Evolutionary conservation across 2,797 vertebrate genomes (phyloP), one percentile per base, ranked within the genome.

Genomic region (Myiotriccus ornatus): DNA sequence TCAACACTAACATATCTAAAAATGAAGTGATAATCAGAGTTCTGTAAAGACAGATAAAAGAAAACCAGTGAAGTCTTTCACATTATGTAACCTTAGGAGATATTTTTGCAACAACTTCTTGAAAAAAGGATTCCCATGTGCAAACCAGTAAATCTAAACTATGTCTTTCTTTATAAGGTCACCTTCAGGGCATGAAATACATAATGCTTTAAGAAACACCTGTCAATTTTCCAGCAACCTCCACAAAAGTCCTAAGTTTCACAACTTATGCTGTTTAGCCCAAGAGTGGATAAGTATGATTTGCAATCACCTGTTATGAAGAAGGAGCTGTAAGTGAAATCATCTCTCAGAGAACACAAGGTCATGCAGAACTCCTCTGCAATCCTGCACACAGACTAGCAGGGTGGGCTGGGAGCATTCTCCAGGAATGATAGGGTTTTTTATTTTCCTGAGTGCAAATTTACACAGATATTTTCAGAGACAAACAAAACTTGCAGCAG

Each of bases 321-420:
- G 80, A 84, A 60, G 43, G 68, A 95, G 89, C 90, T 93, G 85
- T 71, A 87, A 92, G 47, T 86, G 84, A 96, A 94, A 91, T 75
- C 70, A 93, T 89, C 73, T 69, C 84, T 86, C 90, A 88, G 46
- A 43, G 59, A 88, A 79, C 69, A 85, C 77, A 90, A n/a, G 62
- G 65, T 73, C 80, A 77, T 7, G 21, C 84, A 84, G 24, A 71
- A 89, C 73, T 74, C 87, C 88, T 89, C 56, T 59, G 68, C 92
- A 94, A 50, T 85, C 67, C 73, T 39, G 28, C 39, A 32, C 55
- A 60, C 4, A 43, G 50, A 44, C 35, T n/a, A 55, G 14, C 87
- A 90, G 76, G 81, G 89, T 81, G 56, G 93, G 92, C 73, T 71
- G 34, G 49, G 27, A 79, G 49, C 63, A 55, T 49, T 47, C 52